Base-by-base conservation (phyloP, 2,113 vertebrate genomes). In the Gopherus flavomarginatus region DNA sequence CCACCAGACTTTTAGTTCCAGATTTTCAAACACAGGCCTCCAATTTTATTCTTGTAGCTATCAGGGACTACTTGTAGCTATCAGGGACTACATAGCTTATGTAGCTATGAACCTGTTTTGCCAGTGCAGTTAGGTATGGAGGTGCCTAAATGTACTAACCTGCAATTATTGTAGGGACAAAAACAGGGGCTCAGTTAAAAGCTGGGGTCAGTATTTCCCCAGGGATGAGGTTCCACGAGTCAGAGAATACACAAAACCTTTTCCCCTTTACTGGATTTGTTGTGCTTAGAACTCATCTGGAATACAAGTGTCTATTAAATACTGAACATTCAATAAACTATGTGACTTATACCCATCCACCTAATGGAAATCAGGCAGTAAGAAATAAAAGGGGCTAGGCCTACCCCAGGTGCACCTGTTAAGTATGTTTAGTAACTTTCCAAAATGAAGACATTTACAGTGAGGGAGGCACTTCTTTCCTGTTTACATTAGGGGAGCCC, bases 121-220 rank as follows among this genome's bases (percentile, higher is more conserved):
- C 0, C 0, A 8, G 3, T 1, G 10, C 1, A 52, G 29, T n/a
- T 81, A 81, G 8, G 16, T 12, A 8, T 7, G 27, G 26, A 13
- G 4, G 3, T 22, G 81, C 19, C 49, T 19, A n/a, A 21, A 50
- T 22, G 49, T 52, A 21, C 21, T 5, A 16, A n/a, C 72, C 22
- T 77, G 42, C 3, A 42, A 77, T 38, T 72, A 72, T 72, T 72
- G 65, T n/a, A 19, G n/a, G 1, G 35, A n/a, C 35, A n/a, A n/a
- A 65, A n/a, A n/a, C 8, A 35, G 35, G 8, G 17, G n/a, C 29
- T 29, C 6, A 35, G 12, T 62, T 14, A 16, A 62, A 62, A 62
- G 59, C n/a, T 38, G 62, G 62, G 17, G 62, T n/a, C 65, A 38
- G 65, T 12, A 44, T 52, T 52, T 44, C 14, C 21, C 11, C 14